Percentiles rank a stretch among this genome's conserved stretches.
phyloP scores from a whole-genome alignment of 2,113 vertebrate genomes.

The Chlamydotis undulata region DNA sequence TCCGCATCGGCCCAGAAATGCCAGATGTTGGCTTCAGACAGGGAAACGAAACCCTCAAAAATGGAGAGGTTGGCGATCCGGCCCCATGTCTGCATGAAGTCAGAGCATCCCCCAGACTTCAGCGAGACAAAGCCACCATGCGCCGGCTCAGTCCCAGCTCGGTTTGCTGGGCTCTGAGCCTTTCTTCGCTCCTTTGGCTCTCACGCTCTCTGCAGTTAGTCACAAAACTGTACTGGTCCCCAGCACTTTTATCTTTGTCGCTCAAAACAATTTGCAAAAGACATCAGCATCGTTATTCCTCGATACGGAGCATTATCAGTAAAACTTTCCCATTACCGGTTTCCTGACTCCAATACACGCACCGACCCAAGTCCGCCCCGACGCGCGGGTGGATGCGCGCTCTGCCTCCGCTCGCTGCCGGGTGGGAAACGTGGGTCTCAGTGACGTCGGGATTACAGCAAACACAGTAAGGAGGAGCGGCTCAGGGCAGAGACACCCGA shows the following conservation, averaged over 20 bases:
- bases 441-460: background rate
- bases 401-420: background rate
- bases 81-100: background rate
- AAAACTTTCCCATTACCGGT: rapidly evolving
- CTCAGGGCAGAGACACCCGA: background rate
- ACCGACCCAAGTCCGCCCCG: rapidly evolving
- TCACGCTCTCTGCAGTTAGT: background rate
- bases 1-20: background rate
- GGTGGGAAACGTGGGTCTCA: background rate
- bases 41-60: background rate
- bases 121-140: background rate
- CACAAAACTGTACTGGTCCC: background rate
- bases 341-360: rapidly evolving
- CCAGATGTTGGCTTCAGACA: background rate
- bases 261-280: background rate
- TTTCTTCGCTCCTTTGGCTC: background rate
- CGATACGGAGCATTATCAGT: background rate
- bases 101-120: background rate
- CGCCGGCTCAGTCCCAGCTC: rapidly evolving
- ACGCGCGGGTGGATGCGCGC: background rate
- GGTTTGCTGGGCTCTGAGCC: background rate
- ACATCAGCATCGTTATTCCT: background rate
- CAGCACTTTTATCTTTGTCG: background rate
- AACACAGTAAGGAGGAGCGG: constrained; percentile 23
- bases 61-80: background rate